Evolutionary conservation across 2,888 invertebrate genomes (phyloP).

Genomic region (Apotomis betuletana): DNA sequence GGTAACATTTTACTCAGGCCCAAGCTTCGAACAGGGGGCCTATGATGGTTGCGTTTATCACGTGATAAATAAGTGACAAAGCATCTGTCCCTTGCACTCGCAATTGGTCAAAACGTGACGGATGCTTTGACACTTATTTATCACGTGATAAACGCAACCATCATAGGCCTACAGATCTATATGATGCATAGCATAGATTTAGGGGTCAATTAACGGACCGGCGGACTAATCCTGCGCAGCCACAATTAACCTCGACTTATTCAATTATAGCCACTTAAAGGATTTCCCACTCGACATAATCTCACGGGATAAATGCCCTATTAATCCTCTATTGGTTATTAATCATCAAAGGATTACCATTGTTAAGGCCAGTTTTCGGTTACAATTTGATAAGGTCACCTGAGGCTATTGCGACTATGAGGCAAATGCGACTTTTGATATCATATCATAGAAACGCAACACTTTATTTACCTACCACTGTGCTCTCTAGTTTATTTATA

Average conservation of each 20-base stretch:
- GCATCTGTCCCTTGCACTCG: no score
- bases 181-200: constrained; percentile 45
- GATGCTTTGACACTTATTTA: no score
- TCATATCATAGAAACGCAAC: no score
- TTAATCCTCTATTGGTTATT: neutral
- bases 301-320: neutral
- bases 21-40: neutral
- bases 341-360: neutral
- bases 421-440: no score
- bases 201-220: constrained; percentile 62
- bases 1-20: neutral
- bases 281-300: neutral
- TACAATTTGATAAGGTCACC: neutral
- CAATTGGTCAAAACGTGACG: no score
- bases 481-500: no score
- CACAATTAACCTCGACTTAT: constrained; percentile 31
- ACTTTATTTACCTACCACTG: no score
- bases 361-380: neutral
- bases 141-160: no score
- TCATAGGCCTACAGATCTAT: no score
- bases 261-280: constrained; percentile 27
- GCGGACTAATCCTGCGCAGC: constrained; percentile 50
- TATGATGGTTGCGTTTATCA: no score
- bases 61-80: no score
- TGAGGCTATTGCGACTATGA: no score